These are phyloP conservation scores for Syngnathus rostellatus DNA, from an alignment of 2,797 vertebrate species.

Conservation along the genomic window DNA sequence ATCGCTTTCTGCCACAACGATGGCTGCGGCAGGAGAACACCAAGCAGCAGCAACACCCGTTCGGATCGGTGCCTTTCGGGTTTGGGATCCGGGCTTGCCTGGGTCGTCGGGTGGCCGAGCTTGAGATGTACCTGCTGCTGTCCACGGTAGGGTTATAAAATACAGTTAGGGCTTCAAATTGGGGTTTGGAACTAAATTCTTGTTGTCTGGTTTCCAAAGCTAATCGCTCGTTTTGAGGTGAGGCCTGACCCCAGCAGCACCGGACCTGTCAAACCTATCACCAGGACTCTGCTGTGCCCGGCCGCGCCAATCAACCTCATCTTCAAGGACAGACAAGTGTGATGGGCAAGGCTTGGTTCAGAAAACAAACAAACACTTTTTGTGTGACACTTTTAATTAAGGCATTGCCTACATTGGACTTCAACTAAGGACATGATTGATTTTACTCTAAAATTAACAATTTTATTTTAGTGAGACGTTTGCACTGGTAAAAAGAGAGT, in stretches of 20 bases:
- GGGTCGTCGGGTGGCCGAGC: conserved; percentile 71
- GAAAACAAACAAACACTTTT: background rate
- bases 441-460: background rate
- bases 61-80: conserved; percentile 73
- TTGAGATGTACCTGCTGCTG: conserved; percentile 74
- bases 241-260: conserved; percentile 61
- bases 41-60: conserved; percentile 61
- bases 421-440: background rate
- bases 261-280: conserved; percentile 54
- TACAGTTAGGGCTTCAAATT: background rate
- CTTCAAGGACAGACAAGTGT: conserved; percentile 53
- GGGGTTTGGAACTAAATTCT: background rate
- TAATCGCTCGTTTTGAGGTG: conserved; percentile 65
- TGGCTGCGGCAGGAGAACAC: conserved; percentile 59
- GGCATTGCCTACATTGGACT: background rate
- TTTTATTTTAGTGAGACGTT: too few relatives aligned
- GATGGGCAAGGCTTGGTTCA: background rate
- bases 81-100: conserved; percentile 72
- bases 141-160: conserved; percentile 54
- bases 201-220: conserved; percentile 30
- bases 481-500: too few relatives aligned
- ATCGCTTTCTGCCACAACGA: conserved; percentile 63
- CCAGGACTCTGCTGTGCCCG: conserved; percentile 68
- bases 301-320: conserved; percentile 62
- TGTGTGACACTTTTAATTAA: background rate